Conservation (phyloP, 1,140 invertebrate species). For the Zaprionus lachaisei region DNA sequence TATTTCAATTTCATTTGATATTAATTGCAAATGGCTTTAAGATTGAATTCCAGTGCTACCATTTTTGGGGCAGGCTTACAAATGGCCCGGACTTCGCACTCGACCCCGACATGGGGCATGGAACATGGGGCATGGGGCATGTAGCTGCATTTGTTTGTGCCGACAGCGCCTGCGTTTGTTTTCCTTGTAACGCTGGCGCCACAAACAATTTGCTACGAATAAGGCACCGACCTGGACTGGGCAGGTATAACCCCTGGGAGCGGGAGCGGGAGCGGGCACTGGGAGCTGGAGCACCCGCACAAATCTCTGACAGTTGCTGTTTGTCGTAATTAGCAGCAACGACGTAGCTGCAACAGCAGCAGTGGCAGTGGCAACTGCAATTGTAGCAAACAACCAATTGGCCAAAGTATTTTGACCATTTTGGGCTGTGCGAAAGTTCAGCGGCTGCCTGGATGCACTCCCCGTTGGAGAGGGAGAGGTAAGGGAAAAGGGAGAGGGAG, state of each 20-base stretch:
- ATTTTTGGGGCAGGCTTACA: constrained; percentile 68
- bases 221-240: constrained; percentile 66
- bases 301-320: constrained; percentile 78
- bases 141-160: constrained; percentile 16
- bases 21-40: constrained; percentile 83
- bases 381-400: constrained; percentile 35
- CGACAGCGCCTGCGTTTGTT: constrained; percentile 18
- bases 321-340: constrained; percentile 78
- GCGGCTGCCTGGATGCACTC: constrained; percentile 17
- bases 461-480: background rate
- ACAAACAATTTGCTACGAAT: constrained; percentile 80
- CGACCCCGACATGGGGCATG: constrained; percentile 26
- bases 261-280: background rate
- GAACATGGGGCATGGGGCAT: constrained; percentile 28
- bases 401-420: constrained; percentile 71
- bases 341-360: constrained; percentile 1
- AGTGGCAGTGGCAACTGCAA: constrained; percentile 4
- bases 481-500: background rate
- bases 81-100: constrained; percentile 68
- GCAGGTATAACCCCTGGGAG: constrained; percentile 25
- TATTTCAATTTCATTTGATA: constrained; percentile 85
- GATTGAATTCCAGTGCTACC: constrained; percentile 76
- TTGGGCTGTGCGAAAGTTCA: constrained; percentile 77
- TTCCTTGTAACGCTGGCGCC: constrained; percentile 58
- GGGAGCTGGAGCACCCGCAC: constrained; percentile 58